Evolutionary conservation across 2,888 invertebrate genomes (phyloP).

Genomic region (Hyles lineata): DNA sequence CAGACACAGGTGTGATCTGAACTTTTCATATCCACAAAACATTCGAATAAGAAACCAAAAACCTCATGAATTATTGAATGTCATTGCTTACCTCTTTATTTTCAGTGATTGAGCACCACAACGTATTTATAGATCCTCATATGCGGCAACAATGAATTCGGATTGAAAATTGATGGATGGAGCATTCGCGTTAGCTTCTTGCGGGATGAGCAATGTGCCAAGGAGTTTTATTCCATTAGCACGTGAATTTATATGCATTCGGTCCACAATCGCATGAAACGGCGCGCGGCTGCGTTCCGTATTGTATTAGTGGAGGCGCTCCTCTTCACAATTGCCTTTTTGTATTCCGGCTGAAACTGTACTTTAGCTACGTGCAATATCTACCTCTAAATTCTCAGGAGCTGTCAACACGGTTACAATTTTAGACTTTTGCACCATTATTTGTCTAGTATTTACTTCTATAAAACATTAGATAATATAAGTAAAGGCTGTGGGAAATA

Average conservation of each 20-base stretch:
- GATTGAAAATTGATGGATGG: neutral
- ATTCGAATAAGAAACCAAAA: too few relatives aligned
- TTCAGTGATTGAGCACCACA: too few relatives aligned
- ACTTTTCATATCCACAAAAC: too few relatives aligned
- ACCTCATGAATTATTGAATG: too few relatives aligned
- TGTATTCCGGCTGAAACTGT: neutral
- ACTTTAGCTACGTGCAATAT: neutral
- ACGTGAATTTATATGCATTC: slow-evolving; percentile 3
- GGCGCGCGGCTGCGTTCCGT: slow-evolving; percentile 1
- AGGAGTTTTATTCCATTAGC: neutral
- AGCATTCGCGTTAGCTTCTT: neutral
- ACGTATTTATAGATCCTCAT: too few relatives aligned
- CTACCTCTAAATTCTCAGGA: slow-evolving; percentile 6
- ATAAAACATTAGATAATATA: too few relatives aligned
- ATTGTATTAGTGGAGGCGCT: slow-evolving; percentile 6
- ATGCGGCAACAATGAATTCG: neutral
- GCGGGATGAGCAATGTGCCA: neutral
- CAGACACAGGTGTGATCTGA: too few relatives aligned
- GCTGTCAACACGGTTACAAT: neutral
- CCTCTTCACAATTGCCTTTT: slow-evolving; percentile 3
- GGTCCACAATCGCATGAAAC: neutral
- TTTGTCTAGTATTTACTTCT: too few relatives aligned
- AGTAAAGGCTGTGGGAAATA: too few relatives aligned
- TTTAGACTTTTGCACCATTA: neutral
- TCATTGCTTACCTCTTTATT: too few relatives aligned